Evolutionary conservation across 2,888 invertebrate species (phyloP).

Genomic region (Cheilosia vernalis): DNA sequence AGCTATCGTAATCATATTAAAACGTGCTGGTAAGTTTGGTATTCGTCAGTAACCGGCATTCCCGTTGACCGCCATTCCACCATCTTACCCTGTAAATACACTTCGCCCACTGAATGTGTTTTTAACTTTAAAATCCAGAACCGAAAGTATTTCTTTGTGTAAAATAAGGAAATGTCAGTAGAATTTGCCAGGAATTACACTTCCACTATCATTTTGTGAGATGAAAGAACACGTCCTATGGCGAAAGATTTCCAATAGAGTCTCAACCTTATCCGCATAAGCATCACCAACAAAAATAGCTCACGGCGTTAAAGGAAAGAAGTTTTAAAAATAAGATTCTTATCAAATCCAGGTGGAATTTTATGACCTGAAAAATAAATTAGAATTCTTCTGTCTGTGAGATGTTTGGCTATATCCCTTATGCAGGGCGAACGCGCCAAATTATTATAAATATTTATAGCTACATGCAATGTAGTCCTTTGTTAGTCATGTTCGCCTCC

Average conservation of each 20-base stretch:
- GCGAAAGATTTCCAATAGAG: conserved; percentile 6
- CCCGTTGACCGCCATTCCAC: too few relatives aligned
- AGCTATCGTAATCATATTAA: too few relatives aligned
- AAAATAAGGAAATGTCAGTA: too few relatives aligned
- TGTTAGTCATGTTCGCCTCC: conserved; percentile 6
- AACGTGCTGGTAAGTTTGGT: too few relatives aligned
- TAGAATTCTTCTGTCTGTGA: conserved; percentile 24
- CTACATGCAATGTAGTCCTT: conserved; percentile 19
- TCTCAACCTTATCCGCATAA: neutral
- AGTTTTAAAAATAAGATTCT: too few relatives aligned
- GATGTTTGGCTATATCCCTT: conserved; percentile 2
- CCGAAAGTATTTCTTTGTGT: too few relatives aligned
- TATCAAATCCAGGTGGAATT: conserved; percentile 38
- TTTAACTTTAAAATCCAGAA: too few relatives aligned
- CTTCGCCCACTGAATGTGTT: too few relatives aligned
- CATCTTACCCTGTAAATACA: too few relatives aligned
- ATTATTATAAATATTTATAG: conserved; percentile 37
- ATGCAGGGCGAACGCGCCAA: conserved; percentile 4
- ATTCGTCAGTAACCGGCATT: too few relatives aligned
- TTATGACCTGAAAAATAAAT: conserved; percentile 46
- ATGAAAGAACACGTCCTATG: conserved; percentile 5
- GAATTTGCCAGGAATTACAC: too few relatives aligned
- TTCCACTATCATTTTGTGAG: neutral
- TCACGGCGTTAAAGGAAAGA: neutral
- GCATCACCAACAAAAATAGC: neutral